These are phyloP conservation scores for Osmoderma eremita DNA, from an alignment of 2,888 invertebrate species.

Conservation along the genomic window DNA sequence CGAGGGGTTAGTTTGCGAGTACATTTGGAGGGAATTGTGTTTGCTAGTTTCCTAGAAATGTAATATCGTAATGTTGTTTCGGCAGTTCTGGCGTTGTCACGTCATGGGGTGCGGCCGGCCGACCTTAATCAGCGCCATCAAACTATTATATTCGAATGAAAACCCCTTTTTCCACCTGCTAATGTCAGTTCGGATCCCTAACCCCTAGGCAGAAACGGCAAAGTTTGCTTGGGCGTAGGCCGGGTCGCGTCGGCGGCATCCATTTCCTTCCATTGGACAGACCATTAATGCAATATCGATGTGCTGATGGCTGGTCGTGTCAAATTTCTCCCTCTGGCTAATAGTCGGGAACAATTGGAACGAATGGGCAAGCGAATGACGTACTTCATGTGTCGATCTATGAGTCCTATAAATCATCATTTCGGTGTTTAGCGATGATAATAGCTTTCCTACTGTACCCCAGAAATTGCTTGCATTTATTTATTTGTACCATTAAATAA, in stretches of 20 bases:
- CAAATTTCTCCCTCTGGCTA: slow-evolving; percentile 14
- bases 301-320: slow-evolving; percentile 27
- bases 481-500: too few species aligned
- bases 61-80: slow-evolving; percentile 33
- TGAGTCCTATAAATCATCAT: slow-evolving; percentile 21
- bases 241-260: slow-evolving; percentile 29
- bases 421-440: neutral
- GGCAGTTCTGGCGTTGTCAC: slow-evolving; percentile 23
- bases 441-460: too few species aligned
- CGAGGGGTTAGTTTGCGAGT: slow-evolving; percentile 2
- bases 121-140: slow-evolving; percentile 29
- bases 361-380: slow-evolving; percentile 21
- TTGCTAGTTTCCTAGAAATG: slow-evolving; percentile 12
- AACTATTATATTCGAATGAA: slow-evolving; percentile 31
- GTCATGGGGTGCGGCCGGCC: slow-evolving; percentile 31
- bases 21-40: slow-evolving; percentile 6
- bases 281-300: slow-evolving; percentile 35
- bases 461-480: too few species aligned
- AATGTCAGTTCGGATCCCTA: slow-evolving; percentile 6
- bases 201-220: neutral
- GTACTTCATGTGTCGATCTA: neutral
- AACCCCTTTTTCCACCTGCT: slow-evolving; percentile 34
- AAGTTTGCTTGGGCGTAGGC: slow-evolving; percentile 30
- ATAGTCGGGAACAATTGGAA: slow-evolving; percentile 17
- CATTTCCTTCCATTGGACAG: slow-evolving; percentile 28